Evolutionary conservation across 2,797 vertebrate species (phyloP), one percentile per base, ranked within the genome.

Genomic region (Neopelma chrysocephalum): DNA sequence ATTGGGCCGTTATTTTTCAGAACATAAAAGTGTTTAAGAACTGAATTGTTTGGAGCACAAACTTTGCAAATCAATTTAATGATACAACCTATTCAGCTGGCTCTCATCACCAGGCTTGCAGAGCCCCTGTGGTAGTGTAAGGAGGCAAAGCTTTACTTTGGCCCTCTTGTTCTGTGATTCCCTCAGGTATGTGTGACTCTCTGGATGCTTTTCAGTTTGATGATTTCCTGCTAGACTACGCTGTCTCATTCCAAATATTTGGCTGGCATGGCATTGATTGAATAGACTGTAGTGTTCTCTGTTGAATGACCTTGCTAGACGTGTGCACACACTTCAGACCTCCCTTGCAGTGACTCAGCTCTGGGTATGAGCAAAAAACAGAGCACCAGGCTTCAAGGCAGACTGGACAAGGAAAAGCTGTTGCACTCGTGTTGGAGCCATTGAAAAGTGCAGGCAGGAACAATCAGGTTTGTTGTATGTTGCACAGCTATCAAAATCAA

Each of bases 101-200:
- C 36, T 70, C 26, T 81, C 32, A 12, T 29, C 6, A 5, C 23
- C 32, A 40, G 31, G 31, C 62, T 69, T 88, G 58, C 68, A 12
- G 43, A 64, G 17, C 57, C 1, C 2, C 69, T 45, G 18, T 66
- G 53, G 15, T 45, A 32, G 40, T 2, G 12, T 23, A 15, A 48
- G 36, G 48, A 72, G 47, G 43, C 50, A 58, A 25, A 53, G 54
- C 50, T 91, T 95, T 85, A 13, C 20, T 66, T 43, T 51, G 65
- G 65, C 25, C 20, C 58, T 47, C 43, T 61, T 1, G 2, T 18
- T 68, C 2, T 0, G 1, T 0, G 1, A 20, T 76, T 72, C 36
- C 58, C 23, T 94, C 31, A 75, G 91, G 73, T 84, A 1, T 66
- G 11, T 29, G n/a, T 38, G 56, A 31, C 64, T 73, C 62, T 81